These are phyloP conservation scores for Diadumene lineata DNA, from an alignment of 92 coral and sea anemone genomes.

Conservation along the genomic window DNA sequence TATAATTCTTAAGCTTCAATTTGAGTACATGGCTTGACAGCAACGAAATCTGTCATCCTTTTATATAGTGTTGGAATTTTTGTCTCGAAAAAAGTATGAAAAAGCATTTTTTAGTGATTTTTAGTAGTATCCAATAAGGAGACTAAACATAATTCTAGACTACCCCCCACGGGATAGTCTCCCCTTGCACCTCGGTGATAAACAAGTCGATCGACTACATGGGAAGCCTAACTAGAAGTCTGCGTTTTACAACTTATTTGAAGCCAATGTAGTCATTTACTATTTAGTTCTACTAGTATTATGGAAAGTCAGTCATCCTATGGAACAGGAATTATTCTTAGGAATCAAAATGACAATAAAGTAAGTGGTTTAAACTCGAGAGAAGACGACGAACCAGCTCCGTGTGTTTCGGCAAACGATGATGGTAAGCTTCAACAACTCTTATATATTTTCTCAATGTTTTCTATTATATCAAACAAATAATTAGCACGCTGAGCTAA, in stretches of 20 bases:
- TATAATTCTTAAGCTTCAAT: too few species aligned
- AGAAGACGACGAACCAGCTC: slow-evolving; percentile 50
- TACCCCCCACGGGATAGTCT: too few species aligned
- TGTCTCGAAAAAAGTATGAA: too few species aligned
- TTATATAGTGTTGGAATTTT: too few species aligned
- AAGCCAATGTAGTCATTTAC: background rate
- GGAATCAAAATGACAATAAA: background rate
- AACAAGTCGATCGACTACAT: too few species aligned
- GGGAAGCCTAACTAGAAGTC: too few species aligned
- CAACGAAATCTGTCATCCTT: too few species aligned
- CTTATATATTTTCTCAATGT: background rate
- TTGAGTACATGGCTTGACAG: too few species aligned
- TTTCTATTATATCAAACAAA: background rate
- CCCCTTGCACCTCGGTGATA: too few species aligned
- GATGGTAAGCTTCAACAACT: slow-evolving; percentile 63
- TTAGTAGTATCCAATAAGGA: too few species aligned
- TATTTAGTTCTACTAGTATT: background rate
- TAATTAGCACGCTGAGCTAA: background rate
- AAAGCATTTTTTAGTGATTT: too few species aligned
- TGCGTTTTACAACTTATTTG: slow-evolving; percentile 13
- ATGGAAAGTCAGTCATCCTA: slow-evolving; percentile 17
- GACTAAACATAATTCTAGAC: too few species aligned
- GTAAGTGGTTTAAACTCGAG: background rate
- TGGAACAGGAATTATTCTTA: slow-evolving; percentile 19
- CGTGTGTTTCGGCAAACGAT: slow-evolving; percentile 75